These are phyloP conservation scores for Eurystomus glaucurus DNA, from an alignment of 2,797 vertebrate genomes.

Conservation along the genomic window DNA sequence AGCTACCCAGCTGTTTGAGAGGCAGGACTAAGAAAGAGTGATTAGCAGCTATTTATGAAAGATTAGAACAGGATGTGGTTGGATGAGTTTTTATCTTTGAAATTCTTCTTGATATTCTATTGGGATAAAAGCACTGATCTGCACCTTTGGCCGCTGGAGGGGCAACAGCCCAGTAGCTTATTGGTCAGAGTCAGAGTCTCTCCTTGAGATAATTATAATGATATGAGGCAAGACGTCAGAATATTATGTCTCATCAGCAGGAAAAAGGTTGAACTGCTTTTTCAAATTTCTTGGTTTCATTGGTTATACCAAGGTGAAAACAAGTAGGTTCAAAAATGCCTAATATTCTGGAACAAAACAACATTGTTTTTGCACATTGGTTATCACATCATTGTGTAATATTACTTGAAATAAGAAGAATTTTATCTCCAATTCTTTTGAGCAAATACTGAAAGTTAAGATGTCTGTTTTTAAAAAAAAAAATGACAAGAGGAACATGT, in stretches of 20 bases:
- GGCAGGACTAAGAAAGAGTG: background rate
- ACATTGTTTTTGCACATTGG: fast-evolving
- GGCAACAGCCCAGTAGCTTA: background rate
- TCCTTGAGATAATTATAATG: background rate
- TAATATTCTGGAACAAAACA: background rate
- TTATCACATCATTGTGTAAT: background rate
- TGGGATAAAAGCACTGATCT: background rate
- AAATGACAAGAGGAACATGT: background rate
- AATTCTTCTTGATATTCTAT: background rate
- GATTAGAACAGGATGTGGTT: background rate
- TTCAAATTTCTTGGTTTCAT: background rate
- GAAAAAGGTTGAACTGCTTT: background rate
- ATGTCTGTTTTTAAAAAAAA: background rate
- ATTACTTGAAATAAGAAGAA: background rate
- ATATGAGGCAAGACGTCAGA: background rate
- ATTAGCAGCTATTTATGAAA: background rate
- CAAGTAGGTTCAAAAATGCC: background rate
- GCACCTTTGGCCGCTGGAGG: background rate
- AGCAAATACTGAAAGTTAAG: background rate
- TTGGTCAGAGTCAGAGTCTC: background rate
- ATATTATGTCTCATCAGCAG: background rate
- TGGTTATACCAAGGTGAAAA: background rate
- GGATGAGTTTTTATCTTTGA: background rate
- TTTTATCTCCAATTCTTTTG: background rate
- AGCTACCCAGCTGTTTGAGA: background rate